A percentile compares a stretch with the other conserved stretches of the same genome.
These are phyloP conservation scores for Halocaridina rubra DNA, from an alignment of 2,888 invertebrate species.

Conservation along the genomic window DNA sequence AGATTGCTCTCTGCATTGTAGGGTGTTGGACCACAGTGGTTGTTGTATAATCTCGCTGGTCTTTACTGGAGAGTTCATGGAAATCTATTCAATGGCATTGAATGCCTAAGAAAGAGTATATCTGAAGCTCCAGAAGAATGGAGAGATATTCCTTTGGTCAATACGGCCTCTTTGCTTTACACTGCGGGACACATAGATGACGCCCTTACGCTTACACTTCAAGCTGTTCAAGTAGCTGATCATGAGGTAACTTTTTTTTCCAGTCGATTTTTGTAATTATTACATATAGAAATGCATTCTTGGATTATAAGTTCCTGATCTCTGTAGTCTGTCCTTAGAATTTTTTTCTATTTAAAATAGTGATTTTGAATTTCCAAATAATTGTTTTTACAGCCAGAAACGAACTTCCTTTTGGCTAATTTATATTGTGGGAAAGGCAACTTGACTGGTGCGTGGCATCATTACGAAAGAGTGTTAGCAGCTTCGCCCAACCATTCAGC, in stretches of 20 bases:
- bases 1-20: too few relatives aligned
- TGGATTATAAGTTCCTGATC: too few relatives aligned
- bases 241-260: conserved; percentile 60
- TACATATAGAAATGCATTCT: too few relatives aligned
- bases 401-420: conserved; percentile 77
- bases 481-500: conserved; percentile 50
- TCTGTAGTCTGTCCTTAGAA: too few relatives aligned
- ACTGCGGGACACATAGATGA: conserved; percentile 77
- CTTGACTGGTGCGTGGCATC: conserved; percentile 72
- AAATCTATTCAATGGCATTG: conserved; percentile 77
- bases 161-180: conserved; percentile 78
- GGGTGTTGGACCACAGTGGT: conserved; percentile 81
- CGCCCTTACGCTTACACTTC: conserved; percentile 74
- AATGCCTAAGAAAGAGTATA: conserved; percentile 77
- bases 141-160: conserved; percentile 77
- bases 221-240: conserved; percentile 75
- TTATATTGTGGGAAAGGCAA: conserved; percentile 77
- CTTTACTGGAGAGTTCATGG: conserved; percentile 83
- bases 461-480: conserved; percentile 65
- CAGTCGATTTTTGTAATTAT: too few relatives aligned
- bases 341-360: too few relatives aligned
- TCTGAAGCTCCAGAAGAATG: conserved; percentile 73
- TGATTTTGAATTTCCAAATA: too few relatives aligned
- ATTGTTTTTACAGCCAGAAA: conserved; percentile 76
- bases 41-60: conserved; percentile 79